Base-by-base conservation (phyloP, 2,888 invertebrate species). In the Cataglyphis rosenhaueri region DNA sequence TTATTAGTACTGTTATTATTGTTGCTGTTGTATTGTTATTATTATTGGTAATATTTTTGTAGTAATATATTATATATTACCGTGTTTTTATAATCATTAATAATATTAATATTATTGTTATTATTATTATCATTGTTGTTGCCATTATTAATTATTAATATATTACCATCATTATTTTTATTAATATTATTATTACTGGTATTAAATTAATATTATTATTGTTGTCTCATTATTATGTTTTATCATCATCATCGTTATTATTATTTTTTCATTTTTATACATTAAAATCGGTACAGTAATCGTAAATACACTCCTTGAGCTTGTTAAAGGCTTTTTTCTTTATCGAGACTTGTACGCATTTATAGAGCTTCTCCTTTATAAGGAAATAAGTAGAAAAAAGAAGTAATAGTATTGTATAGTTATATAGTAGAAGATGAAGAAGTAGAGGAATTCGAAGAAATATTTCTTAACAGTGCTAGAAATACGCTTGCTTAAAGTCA, bases 281-380 rank as follows among this genome's bases (percentile, higher is more conserved):
- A 90, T 88, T 90, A 91, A 88, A 87, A 86, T 89, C 87, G 88
- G 89, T 90, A 89, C 66, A 52, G 87, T 90, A 87, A 86, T 89
- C 86, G 88, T 90, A 91, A 91, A 92, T 90, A 90, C 91, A 92
- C 89, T 92, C 90, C 93, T 92, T 92, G 92, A 93, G 92, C 93
- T 93, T 91, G 90, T 92, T 90, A 92, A 93, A 92, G 93, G 93
- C 92, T 91, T 68, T 76, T 76, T 66, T 38, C 29, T 78, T 84
- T 82, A 70, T 81, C 86, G 85, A 89, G 89, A 87, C 82, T 82
- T 86, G 75, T 79, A 70, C 81, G 84, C 71, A 79, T 78, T 84
- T 83, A 70, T 76, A 76, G 52, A 52, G 82, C 74, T 83, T 85
- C 82, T 84, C 85, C 84, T 66, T 74, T 84, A 74, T 48, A 84